Base-by-base conservation (phyloP, 1,140 invertebrate genomes). In the Belonocnema kinseyi region DNA sequence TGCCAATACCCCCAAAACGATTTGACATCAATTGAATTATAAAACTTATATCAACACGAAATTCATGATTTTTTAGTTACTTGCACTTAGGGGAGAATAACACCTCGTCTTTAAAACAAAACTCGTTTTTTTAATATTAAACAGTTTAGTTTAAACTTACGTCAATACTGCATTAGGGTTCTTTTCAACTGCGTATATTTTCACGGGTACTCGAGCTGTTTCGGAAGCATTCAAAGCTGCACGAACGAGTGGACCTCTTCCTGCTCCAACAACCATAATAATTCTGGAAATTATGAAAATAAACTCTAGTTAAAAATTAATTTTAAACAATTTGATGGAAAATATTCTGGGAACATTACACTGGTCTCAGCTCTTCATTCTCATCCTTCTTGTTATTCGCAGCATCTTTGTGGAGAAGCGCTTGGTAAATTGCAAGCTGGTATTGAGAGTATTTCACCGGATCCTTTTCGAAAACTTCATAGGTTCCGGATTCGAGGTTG, bases 401-500 rank as follows among this genome's bases (percentile, higher is more conserved):
- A 2, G 8, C 21, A 21, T 3, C 50, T 40, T 79, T 93, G 77
- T 93, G 92, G 5, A 61, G 56, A 66, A 71, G 76, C 5, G 97
- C 97, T 90, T 93, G 89, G 77, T 95, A 94, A 74, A 97, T 94
- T 21, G 96, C 98, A 78, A 93, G 93, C 91, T 98, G 95, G 92
- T 99, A 99, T 77, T 97, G 93, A 40, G 95, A 94, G 91, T 99
- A 99, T 91, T 99, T 99, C 0, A 98, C 92, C 13, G 97, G 97
- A 94, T 99, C 99, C 87, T 97, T 97, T 92, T 99, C 99, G 93
- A 99, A 99, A 10, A 99, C 95, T 93, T 99, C 98, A 89, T 99
- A 99, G 1, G 98, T 98, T 80, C 96, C 95, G 8, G 97, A 97
- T 89, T 99, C 97, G 17, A 99, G 93, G 92, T 99, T 99, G 87